A percentile compares a stretch with the other conserved stretches of the same genome.
Evolutionary conservation across 2,797 vertebrate genomes (phyloP).

Genomic region (Mycteria americana): DNA sequence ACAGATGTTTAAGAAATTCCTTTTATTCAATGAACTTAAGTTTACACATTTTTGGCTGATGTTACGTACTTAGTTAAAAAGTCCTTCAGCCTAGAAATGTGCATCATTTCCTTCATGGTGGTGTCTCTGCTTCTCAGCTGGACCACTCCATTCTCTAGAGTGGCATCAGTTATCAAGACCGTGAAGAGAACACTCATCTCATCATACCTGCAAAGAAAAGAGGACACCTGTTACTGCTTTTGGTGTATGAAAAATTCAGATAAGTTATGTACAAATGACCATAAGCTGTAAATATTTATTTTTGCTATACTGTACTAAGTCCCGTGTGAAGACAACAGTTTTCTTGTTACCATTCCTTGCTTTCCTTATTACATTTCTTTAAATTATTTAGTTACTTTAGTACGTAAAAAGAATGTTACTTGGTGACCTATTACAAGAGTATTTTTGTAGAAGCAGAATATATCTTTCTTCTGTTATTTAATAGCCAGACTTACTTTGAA

Average conservation of each 20-base stretch:
- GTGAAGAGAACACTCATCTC: constrained; percentile 96
- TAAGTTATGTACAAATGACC: not conserved
- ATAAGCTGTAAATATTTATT: not conserved
- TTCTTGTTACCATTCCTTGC: not conserved
- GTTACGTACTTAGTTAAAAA: constrained; percentile 87
- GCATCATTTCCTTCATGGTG: constrained; percentile 91
- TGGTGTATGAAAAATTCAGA: not conserved
- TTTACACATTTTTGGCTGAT: constrained; percentile 77
- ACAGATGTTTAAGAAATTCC: not conserved
- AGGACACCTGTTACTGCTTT: not conserved
- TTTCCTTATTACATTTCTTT: not conserved
- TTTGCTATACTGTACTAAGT: not conserved
- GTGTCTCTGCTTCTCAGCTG: constrained; percentile 92
- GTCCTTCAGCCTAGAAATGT: constrained; percentile 88
- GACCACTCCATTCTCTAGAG: constrained; percentile 89
- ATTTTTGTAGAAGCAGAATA: not conserved
- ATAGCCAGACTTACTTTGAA: not conserved
- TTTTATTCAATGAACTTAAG: constrained; percentile 56
- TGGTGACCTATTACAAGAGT: not conserved
- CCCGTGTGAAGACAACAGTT: not conserved
- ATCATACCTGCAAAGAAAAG: constrained; percentile 83
- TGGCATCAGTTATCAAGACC: constrained; percentile 83
- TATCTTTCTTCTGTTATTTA: not conserved
- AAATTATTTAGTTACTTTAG: not conserved
- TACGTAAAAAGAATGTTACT: not conserved